Evolutionary conservation across 2,113 vertebrate genomes (phyloP).

Genomic region (Chauna torquata): DNA sequence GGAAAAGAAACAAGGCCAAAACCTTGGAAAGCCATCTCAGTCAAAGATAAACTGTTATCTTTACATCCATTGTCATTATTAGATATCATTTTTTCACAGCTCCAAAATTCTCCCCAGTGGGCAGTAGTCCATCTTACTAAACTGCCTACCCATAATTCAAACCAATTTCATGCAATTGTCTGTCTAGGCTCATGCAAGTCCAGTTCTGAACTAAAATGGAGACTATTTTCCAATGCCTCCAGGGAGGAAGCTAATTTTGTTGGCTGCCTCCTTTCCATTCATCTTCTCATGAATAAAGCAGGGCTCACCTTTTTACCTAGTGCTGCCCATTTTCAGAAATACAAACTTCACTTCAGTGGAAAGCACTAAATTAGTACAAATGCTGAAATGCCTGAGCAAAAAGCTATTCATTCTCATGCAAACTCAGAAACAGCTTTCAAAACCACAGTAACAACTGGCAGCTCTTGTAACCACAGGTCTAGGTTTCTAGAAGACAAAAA

Average conservation of each 20-base stretch:
- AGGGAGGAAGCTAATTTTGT: conserved; percentile 29
- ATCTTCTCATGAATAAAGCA: neutral
- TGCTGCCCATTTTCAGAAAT: neutral
- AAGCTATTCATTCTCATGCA: neutral
- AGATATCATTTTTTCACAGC: conserved; percentile 57
- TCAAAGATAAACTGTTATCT: conserved; percentile 45
- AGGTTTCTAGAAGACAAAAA: neutral
- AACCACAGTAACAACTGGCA: neutral
- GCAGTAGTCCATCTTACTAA: conserved; percentile 62
- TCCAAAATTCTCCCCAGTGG: conserved; percentile 56
- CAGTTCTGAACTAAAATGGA: neutral
- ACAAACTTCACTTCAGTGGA: neutral
- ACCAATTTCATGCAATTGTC: conserved; percentile 41
- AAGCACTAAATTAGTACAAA: conserved; percentile 9
- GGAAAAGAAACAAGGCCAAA: neutral
- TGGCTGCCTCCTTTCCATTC: neutral
- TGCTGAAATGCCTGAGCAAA: neutral
- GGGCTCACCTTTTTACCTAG: neutral
- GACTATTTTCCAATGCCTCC: neutral
- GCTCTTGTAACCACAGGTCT: neutral
- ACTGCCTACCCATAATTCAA: conserved; percentile 48
- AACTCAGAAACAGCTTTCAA: neutral
- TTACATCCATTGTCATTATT: conserved; percentile 53
- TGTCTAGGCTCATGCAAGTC: conserved; percentile 36
- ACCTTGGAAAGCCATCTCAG: conserved; percentile 11